Evolutionary conservation across 2,113 vertebrate species (phyloP), one percentile per base, ranked within the genome.

Genomic region (Bufo gargarizans): DNA sequence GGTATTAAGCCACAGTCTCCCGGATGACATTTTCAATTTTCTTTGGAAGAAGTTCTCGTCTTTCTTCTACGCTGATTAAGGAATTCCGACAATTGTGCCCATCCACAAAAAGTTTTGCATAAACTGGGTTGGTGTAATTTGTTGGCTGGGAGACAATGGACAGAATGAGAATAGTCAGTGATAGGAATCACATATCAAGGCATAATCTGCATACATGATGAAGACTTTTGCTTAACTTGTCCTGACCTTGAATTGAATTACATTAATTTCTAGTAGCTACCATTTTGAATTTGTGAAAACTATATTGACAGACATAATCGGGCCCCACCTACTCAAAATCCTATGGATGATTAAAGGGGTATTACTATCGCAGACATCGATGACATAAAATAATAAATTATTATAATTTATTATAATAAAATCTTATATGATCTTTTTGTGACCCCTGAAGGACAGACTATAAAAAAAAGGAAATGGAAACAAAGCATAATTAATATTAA

Each of bases 41-140:
- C 97, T 99, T 99, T 99, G 98, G 98, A 96, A 99, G 98, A 92
- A 99, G 97, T 97, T 99, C 98, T 98, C 97, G 98, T 94, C 98
- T 96, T 95, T 99, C 98, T 88, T 99, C 98, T 86, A 97, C 96
- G 91, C 96, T 99, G 96, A 96, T 97, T 95, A 99, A 96, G 87
- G 98, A 98, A 93, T 98, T 99, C 94, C 97, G 96, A 96, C 98
- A 99, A 92, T 97, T 97, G 92, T 98, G 97, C 69, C 97, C 97
- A 89, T 99, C 98, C 91, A 98, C 95, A 90, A 98, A 99, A 91
- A 99, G 96, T 93, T 99, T 99, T 94, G 98, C 96, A 93, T 99
- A 99, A 91, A 99, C 96, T n/a, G 98, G 98, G 94, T 99, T 99
- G 91, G 97, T 96, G 91, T 99, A 99, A 95, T 99, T 99, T 92